A percentile compares a stretch with the other conserved stretches of the same genome.
phyloP scores from a whole-genome alignment of 2,113 vertebrate species.

The Takifugu flavidus region DNA sequence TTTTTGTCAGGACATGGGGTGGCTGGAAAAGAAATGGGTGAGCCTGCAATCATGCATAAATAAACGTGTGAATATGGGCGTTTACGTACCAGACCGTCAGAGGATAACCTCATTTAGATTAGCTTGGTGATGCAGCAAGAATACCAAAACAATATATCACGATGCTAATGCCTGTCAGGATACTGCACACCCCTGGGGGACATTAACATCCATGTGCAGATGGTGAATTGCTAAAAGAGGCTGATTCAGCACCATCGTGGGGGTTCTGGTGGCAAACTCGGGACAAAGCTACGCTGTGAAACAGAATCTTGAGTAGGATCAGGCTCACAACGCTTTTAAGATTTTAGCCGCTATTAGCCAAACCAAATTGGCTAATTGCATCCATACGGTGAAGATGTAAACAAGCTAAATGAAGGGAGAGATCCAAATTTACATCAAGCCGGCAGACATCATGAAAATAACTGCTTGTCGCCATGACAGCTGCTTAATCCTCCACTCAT shows the following conservation, averaged over 20 bases:
- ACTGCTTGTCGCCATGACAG: neutral
- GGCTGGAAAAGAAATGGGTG: no score
- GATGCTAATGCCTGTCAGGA: conserved; percentile 42
- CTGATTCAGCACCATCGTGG: conserved; percentile 36
- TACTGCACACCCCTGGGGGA: conserved; percentile 13
- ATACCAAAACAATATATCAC: conserved; percentile 8
- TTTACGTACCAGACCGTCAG: conserved; percentile 10
- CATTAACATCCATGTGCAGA: conserved; percentile 48
- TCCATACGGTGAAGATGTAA: no score
- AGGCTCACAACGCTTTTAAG: no score
- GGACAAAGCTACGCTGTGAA: neutral
- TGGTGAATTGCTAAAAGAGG: conserved; percentile 34
- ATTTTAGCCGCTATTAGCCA: no score
- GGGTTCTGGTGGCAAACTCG: conserved; percentile 1
- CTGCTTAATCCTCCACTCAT: conserved; percentile 4
- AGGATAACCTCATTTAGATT: conserved; percentile 7
- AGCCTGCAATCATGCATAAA: neutral
- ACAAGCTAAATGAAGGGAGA: no score
- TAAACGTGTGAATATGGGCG: neutral
- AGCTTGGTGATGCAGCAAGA: neutral
- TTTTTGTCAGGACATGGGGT: no score
- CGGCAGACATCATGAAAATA: neutral
- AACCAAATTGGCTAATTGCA: no score
- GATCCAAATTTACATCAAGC: neutral
- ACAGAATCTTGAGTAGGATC: no score